A percentile compares a stretch with the other conserved stretches of the same genome.
phyloP scores from a whole-genome alignment of 2,888 invertebrate species.

The Sinotaia quadrata region DNA sequence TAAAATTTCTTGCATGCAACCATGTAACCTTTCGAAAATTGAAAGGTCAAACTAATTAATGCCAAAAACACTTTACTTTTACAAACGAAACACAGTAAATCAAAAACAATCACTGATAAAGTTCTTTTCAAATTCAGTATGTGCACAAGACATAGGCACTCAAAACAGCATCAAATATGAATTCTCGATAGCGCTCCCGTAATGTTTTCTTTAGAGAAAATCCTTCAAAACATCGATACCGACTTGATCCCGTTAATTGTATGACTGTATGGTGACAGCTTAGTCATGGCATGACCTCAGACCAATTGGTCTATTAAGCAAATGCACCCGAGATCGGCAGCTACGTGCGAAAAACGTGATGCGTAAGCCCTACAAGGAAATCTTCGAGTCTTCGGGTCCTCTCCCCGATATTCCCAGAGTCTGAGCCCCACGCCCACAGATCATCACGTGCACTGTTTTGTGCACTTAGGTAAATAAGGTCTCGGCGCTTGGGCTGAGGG shows the following conservation, averaged over 20 bases:
- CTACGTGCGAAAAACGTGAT: slow-evolving; percentile 24
- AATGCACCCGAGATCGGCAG: slow-evolving; percentile 17
- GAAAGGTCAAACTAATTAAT: too few relatives aligned
- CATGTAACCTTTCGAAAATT: too few relatives aligned
- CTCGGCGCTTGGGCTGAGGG: background rate
- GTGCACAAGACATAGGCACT: too few relatives aligned
- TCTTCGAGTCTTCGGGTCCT: background rate
- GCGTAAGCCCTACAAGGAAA: slow-evolving; percentile 8
- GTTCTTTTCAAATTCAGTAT: too few relatives aligned
- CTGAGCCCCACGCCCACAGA: background rate
- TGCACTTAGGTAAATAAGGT: background rate
- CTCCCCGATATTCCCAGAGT: background rate
- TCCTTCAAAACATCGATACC: too few relatives aligned
- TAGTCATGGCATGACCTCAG: slow-evolving; percentile 23
- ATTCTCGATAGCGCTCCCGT: too few relatives aligned
- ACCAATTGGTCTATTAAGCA: slow-evolving; percentile 6
- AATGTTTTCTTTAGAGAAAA: too few relatives aligned
- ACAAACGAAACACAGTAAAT: too few relatives aligned
- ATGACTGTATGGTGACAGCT: slow-evolving; percentile 12
- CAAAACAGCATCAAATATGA: too few relatives aligned
- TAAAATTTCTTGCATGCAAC: too few relatives aligned
- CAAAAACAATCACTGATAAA: too few relatives aligned
- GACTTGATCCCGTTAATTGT: slow-evolving; percentile 13
- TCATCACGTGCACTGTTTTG: background rate
- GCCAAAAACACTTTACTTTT: too few relatives aligned